Conservation (phyloP, 2,113 vertebrate genomes). For the Capreolus pygargus region DNA sequence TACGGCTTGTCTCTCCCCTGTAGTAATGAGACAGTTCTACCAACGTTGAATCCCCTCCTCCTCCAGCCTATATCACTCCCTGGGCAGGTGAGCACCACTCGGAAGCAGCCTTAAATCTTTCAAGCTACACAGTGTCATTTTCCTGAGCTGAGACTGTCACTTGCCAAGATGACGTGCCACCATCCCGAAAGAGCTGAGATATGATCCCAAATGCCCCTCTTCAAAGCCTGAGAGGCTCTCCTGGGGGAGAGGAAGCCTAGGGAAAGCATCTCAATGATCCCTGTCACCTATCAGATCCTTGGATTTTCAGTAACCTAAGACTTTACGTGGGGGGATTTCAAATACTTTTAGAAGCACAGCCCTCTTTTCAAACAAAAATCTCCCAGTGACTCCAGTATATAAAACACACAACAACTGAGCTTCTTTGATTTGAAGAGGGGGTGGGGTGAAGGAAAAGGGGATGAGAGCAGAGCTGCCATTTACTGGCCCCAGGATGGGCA, state of each 20-base stretch:
- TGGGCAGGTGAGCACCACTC: neutral
- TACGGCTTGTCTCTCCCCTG: neutral
- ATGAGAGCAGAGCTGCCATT: neutral
- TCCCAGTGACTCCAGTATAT: neutral
- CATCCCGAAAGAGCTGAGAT: neutral
- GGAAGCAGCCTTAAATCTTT: constrained; percentile 38
- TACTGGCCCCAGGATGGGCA: neutral
- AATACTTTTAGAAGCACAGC: neutral
- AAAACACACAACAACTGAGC: neutral
- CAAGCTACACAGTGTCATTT: constrained; percentile 38
- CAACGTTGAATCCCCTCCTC: neutral
- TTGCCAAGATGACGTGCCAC: neutral
- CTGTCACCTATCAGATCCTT: neutral
- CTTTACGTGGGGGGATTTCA: neutral
- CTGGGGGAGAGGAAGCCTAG: neutral
- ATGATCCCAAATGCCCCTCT: neutral
- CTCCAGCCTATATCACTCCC: neutral
- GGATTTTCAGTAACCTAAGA: neutral
- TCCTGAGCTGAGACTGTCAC: constrained; percentile 11
- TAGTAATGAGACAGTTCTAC: constrained; percentile 6
- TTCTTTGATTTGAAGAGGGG: neutral
- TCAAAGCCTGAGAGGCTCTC: neutral
- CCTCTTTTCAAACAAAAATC: neutral
- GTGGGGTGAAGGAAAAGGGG: neutral
- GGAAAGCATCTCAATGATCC: neutral